phyloP scores from a whole-genome alignment of 2,113 vertebrate genomes.

The Clarias macrocephalus region DNA sequence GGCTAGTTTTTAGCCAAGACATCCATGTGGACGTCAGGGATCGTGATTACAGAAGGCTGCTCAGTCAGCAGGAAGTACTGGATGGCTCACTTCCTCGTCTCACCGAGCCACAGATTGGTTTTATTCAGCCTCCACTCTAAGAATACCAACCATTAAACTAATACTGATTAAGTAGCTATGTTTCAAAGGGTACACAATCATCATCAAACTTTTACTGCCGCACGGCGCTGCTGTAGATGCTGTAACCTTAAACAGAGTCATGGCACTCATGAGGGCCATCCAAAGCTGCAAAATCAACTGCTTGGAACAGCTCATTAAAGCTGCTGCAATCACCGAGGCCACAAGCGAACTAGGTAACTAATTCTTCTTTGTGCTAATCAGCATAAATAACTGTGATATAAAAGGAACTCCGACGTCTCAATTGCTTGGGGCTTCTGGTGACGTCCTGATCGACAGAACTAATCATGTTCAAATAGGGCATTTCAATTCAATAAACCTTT shows the following conservation, averaged over 20 bases:
- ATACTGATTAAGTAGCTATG: too few relatives aligned
- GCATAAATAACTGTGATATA: background rate
- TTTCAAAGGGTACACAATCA: slow-evolving; percentile 63
- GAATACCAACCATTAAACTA: background rate
- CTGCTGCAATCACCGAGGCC: slow-evolving; percentile 71
- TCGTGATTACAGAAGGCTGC: slow-evolving; percentile 78
- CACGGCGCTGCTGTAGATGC: slow-evolving; percentile 74
- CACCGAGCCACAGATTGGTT: slow-evolving; percentile 59
- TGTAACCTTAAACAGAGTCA: slow-evolving; percentile 71
- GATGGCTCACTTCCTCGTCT: slow-evolving; percentile 75
- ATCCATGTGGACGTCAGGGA: slow-evolving; percentile 79
- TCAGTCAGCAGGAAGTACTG: slow-evolving; percentile 79
- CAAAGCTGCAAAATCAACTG: slow-evolving; percentile 76
- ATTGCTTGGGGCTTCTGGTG: too few relatives aligned
- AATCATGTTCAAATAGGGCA: too few relatives aligned
- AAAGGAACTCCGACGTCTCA: too few relatives aligned
- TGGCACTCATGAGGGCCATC: slow-evolving; percentile 80
- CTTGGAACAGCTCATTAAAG: slow-evolving; percentile 74
- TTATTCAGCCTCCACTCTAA: background rate
- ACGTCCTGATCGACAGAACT: too few relatives aligned
- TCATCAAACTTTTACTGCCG: slow-evolving; percentile 72
- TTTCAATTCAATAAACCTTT: too few relatives aligned
- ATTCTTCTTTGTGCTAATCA: background rate
- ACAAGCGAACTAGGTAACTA: slow-evolving; percentile 21
- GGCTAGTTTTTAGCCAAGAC: slow-evolving; percentile 75